Base-by-base conservation (phyloP, 2,113 vertebrate genomes). In the Cyprinodon tularosa region DNA sequence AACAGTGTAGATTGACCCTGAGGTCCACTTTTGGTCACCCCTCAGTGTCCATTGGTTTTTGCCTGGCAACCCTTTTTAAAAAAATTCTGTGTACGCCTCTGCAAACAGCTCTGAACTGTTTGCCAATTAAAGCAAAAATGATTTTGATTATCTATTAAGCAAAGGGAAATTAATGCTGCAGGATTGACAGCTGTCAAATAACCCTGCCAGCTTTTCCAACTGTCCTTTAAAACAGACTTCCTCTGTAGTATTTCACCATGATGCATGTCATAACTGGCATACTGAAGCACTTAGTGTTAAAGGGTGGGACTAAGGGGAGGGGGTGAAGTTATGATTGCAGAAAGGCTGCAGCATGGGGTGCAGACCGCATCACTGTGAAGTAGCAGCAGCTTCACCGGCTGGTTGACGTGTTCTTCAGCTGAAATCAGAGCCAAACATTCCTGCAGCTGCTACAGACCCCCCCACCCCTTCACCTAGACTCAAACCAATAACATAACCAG, bases 341-440 rank as follows among this genome's bases (percentile, higher is more conserved):
- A n/a, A 10, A 0, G 2, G 42, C 59, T 62, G 13, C 4, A 6
- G 6, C 14, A 20, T 36, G 9, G 50, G 50, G 5, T 20, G 17
- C 50, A 57, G 50, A n/a, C 36, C 3, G 63, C 40, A 29, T 62
- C 36, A 6, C 61, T 37, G 29, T 36, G 61, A 0, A n/a, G 48
- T 44, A 82, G 66, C 45, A 47, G 15, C 62, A 57, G 66, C 17
- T 37, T 38, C 70, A 77, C 72, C 77, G 83, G 85, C 70, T 68
- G 17, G 76, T 81, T 86, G 86, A 88, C 75, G 86, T 89, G 80
- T 88, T 76, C 50, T 65, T 75, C 71, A 37, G 61, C 62, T 3
- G 65, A 80, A 45, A 85, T 86, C 82, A 82, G 77, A 76, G 81
- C 86, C 71, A 73, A 80, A 66, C 75, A 88, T 77, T 65, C 12